Base-by-base conservation (phyloP, 2,888 invertebrate species). In the Hemithea aestivaria region DNA sequence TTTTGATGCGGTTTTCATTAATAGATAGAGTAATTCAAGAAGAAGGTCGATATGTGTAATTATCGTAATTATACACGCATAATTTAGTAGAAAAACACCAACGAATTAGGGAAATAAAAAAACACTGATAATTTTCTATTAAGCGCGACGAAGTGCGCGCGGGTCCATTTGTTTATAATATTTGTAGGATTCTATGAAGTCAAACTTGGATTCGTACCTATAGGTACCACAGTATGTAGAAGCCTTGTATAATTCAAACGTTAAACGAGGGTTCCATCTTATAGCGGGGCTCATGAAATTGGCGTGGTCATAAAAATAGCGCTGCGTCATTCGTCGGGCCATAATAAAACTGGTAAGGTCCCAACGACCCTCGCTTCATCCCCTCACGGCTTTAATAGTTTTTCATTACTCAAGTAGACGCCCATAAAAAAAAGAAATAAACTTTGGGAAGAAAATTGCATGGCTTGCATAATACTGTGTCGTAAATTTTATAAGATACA, bases 361-460 rank as follows among this genome's bases (percentile, higher is more conserved):
- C 74, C 73, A 66, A 73, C 80, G 71, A 75, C 81, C 80, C 80
- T 69, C 71, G 70, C 56, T 71, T 72, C 70, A 78, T 78, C 73
- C 78, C 80, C 82, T 71, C 73, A 65, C 80, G 69, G 71, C 62
- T 82, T 84, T 84, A 77, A 84, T 84, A 80, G 83, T 82, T 82
- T 83, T 84, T 84, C 84, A 84, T 84, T 84, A 84, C 83, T 83
- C 81, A 81, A 84, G 82, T 82, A 83, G 83, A 83, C 68, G 73
- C 57, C 64, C 57, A 71, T 80, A 82, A 84, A 83, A 82, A n/a
- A 76, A 57, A 58, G 58, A 62, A 64, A 81, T 81, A 79, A 80
- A 79, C 63, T 72, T 73, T 58, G 70, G 69, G 63, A 78, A 75
- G 83, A 82, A 83, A 83, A 84, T 83, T 82, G 84, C 82, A 80